A percentile compares a stretch with the other conserved stretches of the same genome.
Conservation (phyloP, 2,888 invertebrate species). For the Melipona beecheii region DNA sequence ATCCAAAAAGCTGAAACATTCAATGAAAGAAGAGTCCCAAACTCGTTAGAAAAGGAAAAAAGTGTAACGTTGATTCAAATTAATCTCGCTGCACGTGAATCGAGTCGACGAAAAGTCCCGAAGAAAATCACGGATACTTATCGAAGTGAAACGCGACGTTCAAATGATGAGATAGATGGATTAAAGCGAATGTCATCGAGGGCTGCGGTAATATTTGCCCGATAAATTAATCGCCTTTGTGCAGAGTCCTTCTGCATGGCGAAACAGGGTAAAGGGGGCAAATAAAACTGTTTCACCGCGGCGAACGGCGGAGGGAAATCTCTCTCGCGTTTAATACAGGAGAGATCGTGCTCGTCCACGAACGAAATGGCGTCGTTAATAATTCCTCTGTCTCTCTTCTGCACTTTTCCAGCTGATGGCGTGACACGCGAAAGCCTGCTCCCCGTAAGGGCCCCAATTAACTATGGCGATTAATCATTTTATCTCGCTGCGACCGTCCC, state of each 20-base stretch:
- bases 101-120: too few relatives aligned
- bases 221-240: slow-evolving; percentile 9
- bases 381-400: slow-evolving; percentile 54
- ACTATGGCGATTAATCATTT: slow-evolving; percentile 76
- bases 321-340: slow-evolving; percentile 46
- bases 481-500: slow-evolving; percentile 56
- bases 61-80: too few relatives aligned
- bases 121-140: too few relatives aligned
- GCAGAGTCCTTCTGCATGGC: neutral
- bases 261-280: neutral
- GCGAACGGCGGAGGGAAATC: neutral
- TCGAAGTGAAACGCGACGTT: neutral
- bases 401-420: slow-evolving; percentile 17
- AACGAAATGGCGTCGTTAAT: slow-evolving; percentile 59
- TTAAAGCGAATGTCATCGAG: neutral
- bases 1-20: too few relatives aligned
- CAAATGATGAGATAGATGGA: neutral
- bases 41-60: too few relatives aligned
- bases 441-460: slow-evolving; percentile 64
- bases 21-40: too few relatives aligned
- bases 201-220: slow-evolving; percentile 33
- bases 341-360: slow-evolving; percentile 40
- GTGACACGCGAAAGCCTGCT: slow-evolving; percentile 53
- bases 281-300: slow-evolving; percentile 43
- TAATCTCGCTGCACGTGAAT: too few relatives aligned